phyloP scores from a whole-genome alignment of 1,140 invertebrate species.

The Drosophila kikkawai region DNA sequence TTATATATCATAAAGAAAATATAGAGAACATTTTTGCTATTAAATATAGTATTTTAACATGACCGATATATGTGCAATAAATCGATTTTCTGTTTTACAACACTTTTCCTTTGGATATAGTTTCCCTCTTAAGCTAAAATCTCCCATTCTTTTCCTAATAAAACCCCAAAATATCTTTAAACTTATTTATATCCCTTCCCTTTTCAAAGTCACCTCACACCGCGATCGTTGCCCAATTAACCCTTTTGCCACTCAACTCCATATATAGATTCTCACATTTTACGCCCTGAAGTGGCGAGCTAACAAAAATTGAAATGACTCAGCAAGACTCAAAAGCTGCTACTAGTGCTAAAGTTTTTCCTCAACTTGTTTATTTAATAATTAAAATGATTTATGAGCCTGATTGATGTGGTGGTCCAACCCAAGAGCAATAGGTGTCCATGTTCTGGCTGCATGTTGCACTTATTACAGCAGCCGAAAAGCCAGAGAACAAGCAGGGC shows the following conservation, averaged over 20 bases:
- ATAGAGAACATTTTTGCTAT: no score
- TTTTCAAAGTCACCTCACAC: constrained; percentile 27
- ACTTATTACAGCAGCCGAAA: constrained; percentile 48
- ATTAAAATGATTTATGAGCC: constrained; percentile 83
- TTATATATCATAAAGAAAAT: background rate
- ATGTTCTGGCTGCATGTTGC: constrained; percentile 59
- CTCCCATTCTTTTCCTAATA: background rate
- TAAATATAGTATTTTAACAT: no score
- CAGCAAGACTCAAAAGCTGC: constrained; percentile 16
- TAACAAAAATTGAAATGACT: constrained; percentile 30
- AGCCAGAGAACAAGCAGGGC: constrained; percentile 10
- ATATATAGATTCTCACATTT: constrained; percentile 65
- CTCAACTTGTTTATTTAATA: constrained; percentile 80
- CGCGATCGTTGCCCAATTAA: constrained; percentile 60
- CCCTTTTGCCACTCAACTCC: constrained; percentile 55
- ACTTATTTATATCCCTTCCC: constrained; percentile 7
- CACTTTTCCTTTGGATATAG: no score
- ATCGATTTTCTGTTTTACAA: no score
- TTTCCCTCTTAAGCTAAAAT: no score
- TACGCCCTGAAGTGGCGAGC: constrained; percentile 7
- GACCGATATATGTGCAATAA: no score
- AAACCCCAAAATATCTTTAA: background rate
- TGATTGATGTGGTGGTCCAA: constrained; percentile 69
- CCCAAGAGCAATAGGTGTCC: constrained; percentile 47
- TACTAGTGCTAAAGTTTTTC: background rate